phyloP scores from a whole-genome alignment of 2,797 vertebrate species.

The Rhynchonycteris naso region DNA sequence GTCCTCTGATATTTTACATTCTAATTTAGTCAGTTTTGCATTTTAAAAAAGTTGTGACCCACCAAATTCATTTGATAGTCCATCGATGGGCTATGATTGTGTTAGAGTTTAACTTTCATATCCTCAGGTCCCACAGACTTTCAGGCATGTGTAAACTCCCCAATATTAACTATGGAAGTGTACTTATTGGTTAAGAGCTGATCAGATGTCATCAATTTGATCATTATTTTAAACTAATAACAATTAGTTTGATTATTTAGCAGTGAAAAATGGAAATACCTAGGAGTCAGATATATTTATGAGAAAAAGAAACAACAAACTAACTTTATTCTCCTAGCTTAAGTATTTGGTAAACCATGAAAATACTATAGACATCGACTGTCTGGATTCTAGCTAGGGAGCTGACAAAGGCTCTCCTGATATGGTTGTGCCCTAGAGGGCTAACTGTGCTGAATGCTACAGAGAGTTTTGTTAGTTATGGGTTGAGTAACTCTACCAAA shows the following conservation, averaged over 20 bases:
- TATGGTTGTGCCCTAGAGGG: not conserved
- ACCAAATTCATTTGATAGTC: not conserved
- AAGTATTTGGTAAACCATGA: not conserved
- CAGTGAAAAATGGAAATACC: slow-evolving; percentile 7
- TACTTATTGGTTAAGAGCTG: not conserved
- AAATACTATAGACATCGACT: not conserved
- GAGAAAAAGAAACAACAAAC: slow-evolving; percentile 20
- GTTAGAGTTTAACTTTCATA: not conserved
- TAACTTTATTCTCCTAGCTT: not conserved
- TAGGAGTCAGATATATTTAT: not conserved
- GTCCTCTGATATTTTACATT: not conserved
- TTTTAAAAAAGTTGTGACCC: not conserved
- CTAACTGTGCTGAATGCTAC: not conserved
- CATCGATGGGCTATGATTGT: not conserved
- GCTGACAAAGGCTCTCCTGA: not conserved
- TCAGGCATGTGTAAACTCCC: not conserved
- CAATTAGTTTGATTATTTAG: slow-evolving; percentile 25
- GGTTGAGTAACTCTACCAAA: not conserved
- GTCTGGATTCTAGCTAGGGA: not conserved
- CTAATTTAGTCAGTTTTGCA: slow-evolving; percentile 5
- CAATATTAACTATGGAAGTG: not conserved
- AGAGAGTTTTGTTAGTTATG: not conserved
- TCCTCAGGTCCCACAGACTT: not conserved
- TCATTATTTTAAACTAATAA: slow-evolving; percentile 6
- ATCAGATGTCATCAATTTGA: not conserved